Base-by-base conservation (phyloP, 2,113 vertebrate genomes). In the Dipodomys merriami region DNA sequence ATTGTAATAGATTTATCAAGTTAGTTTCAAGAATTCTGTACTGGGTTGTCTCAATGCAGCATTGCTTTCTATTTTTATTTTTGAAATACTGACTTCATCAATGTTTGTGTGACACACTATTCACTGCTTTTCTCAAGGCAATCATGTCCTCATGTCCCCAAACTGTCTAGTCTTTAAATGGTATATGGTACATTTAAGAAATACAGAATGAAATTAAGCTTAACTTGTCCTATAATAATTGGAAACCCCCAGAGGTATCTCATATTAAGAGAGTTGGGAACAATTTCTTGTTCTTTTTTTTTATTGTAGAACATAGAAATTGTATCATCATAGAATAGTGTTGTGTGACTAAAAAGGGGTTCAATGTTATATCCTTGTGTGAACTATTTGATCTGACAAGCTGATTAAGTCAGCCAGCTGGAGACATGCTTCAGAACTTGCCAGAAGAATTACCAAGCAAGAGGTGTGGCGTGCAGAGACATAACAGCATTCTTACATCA, bases 401-500 rank as follows among this genome's bases (percentile, higher is more conserved):
- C 16, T 71, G 76, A 30, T 69, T 33, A 91, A 86, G 67, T 95
- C 67, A 85, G 49, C 16, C 79, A 79, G 33, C 76, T 90, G 16
- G 64, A 88, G 53, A 39, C 25, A 46, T 44, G 72, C 82, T 80
- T 77, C 71, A 29, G n/a, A 90, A 35, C 65, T 69, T 94, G 53
- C 33, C 84, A 88, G 92, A 83, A 5, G 33, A 81, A 90, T 76
- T 94, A 57, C 60, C 84, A 88, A 39, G 91, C 71, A 93, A 35
- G 74, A 91, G 77, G 76, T 72, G n/a, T 82, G 53, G 49, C 62
- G 67, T 95, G 27, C 30, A 18, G 79, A 65, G 88, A 90, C 78
- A 82, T 16, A 27, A 85, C 94, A 95, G 62, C 76, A 71, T 46
- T 87, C 88, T 94, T 92, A 67, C 83, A 93, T 85, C 88, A 49